Conservation (phyloP, 2,888 invertebrate species). For the Hoplodrina blanda region DNA sequence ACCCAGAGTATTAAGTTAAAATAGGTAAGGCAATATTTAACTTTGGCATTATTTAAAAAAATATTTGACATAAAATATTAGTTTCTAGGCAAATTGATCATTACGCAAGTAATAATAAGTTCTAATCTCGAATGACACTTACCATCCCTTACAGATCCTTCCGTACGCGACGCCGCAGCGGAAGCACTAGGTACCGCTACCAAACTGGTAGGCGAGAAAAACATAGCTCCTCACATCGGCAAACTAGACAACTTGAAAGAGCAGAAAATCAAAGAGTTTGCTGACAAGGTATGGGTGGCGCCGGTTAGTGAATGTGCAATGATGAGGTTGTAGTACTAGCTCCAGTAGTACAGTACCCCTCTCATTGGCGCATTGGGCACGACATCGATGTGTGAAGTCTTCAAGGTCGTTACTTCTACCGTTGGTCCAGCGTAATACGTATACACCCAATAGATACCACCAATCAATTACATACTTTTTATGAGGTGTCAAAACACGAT, state of each 20-base stretch:
- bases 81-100: background rate
- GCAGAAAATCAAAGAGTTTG: conserved; percentile 97
- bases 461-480: too few species aligned
- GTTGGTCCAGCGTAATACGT: too few species aligned
- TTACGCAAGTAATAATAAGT: background rate
- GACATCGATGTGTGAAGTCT: too few species aligned
- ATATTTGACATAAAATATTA: too few species aligned
- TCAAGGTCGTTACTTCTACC: too few species aligned
- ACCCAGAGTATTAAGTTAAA: too few species aligned
- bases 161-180: conserved; percentile 97
- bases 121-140: background rate
- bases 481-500: too few species aligned
- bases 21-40: too few species aligned
- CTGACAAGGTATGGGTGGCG: conserved; percentile 92
- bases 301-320: conserved; percentile 50
- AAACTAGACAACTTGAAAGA: conserved; percentile 98
- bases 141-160: conserved; percentile 92
- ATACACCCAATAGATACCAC: too few species aligned
- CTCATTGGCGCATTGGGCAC: conserved; percentile 32
- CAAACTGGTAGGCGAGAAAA: conserved; percentile 98
- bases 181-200: conserved; percentile 98
- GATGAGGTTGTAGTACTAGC: conserved; percentile 39
- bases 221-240: conserved; percentile 95
- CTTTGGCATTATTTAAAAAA: too few species aligned
- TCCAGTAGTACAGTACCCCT: conserved; percentile 36